phyloP scores from a whole-genome alignment of 2,113 vertebrate genomes.

The Ictidomys tridecemlineatus region DNA sequence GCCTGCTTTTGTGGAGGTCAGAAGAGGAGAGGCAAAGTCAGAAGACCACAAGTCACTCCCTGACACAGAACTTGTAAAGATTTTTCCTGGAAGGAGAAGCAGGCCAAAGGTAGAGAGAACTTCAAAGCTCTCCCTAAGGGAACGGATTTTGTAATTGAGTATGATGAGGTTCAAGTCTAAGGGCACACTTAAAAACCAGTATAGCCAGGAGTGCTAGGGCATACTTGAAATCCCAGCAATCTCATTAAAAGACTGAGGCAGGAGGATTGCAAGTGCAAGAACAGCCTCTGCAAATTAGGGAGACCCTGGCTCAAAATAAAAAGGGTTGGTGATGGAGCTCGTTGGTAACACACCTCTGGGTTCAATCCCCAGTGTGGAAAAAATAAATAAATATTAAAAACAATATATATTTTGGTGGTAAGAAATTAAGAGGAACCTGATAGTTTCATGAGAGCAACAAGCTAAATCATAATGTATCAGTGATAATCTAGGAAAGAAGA shows the following conservation, averaged over 20 bases:
- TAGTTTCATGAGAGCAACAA: not conserved
- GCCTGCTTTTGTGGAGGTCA: not conserved
- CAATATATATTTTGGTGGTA: not conserved
- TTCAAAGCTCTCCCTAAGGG: not conserved
- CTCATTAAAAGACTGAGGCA: too few relatives aligned
- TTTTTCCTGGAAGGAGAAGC: not conserved
- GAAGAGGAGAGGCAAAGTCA: not conserved
- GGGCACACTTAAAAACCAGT: not conserved
- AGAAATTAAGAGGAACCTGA: not conserved
- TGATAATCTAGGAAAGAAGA: not conserved
- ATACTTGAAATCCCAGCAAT: too few relatives aligned
- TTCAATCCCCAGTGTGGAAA: too few relatives aligned
- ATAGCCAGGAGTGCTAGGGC: too few relatives aligned
- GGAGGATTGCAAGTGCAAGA: too few relatives aligned
- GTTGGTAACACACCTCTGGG: too few relatives aligned
- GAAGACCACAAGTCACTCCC: not conserved
- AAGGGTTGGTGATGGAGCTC: too few relatives aligned
- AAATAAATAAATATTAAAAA: too few relatives aligned
- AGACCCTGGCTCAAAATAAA: too few relatives aligned
- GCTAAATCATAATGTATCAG: not conserved
- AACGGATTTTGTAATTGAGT: not conserved
- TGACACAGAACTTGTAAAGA: not conserved
- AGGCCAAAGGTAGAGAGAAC: not conserved
- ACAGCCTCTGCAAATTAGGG: too few relatives aligned
- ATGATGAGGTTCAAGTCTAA: not conserved